Evolutionary conservation across 1,140 invertebrate genomes (phyloP).

Genomic region (Coboldia fuscipes): DNA sequence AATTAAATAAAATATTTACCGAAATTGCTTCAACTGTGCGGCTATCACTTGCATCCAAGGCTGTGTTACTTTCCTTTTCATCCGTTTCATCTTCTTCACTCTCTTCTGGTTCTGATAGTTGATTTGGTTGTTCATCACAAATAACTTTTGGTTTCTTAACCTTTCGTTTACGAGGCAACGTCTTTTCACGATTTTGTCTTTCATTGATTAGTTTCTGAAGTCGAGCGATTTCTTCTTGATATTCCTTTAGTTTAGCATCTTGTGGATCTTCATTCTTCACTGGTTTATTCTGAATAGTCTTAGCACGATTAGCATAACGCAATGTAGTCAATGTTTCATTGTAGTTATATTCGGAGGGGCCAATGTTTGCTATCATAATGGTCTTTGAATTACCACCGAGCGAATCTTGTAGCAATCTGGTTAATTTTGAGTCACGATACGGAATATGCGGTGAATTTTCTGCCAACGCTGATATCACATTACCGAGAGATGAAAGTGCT

Average conservation of each 20-base stretch:
- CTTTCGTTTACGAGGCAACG: constrained; percentile 2
- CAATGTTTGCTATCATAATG: constrained; percentile 92
- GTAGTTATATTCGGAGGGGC: constrained; percentile 88
- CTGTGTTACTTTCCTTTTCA: constrained; percentile 20
- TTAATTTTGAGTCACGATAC: constrained; percentile 87
- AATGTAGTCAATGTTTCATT: constrained; percentile 88
- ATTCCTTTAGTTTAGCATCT: constrained; percentile 70
- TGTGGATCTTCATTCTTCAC: constrained; percentile 92
- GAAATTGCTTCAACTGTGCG: constrained; percentile 18
- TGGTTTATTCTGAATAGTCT: constrained; percentile 88
- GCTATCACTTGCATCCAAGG: constrained; percentile 19
- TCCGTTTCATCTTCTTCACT: constrained; percentile 31
- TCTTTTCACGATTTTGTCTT: constrained; percentile 10
- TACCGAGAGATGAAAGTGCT: constrained; percentile 74
- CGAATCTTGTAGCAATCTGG: constrained; percentile 79
- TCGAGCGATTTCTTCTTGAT: constrained; percentile 65
- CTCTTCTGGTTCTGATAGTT: constrained; percentile 28
- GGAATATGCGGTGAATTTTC: constrained; percentile 76
- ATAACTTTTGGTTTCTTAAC: not conserved
- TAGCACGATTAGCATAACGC: constrained; percentile 80
- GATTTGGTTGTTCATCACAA: constrained; percentile 32
- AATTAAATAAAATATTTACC: constrained; percentile 25
- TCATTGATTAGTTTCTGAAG: constrained; percentile 22
- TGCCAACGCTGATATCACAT: constrained; percentile 86
- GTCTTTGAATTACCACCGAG: constrained; percentile 91